phyloP scores from a whole-genome alignment of 2,797 vertebrate species.

The Vireo griseus region DNA sequence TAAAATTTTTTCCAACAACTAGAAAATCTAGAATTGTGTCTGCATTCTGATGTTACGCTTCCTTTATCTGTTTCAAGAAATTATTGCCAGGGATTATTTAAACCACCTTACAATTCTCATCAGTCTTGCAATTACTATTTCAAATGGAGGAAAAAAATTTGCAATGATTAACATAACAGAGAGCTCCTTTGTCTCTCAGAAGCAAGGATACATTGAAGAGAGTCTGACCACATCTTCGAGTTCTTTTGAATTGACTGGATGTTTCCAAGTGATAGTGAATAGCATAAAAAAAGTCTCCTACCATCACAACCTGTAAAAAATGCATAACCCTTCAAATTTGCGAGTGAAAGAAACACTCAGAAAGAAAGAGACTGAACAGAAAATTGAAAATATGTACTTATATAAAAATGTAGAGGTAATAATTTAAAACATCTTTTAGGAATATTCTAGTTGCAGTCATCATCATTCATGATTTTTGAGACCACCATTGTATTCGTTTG shows the following conservation, averaged over 20 bases:
- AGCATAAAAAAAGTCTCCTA: neutral
- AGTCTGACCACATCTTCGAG: neutral
- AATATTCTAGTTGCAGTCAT: neutral
- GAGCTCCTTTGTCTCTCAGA: neutral
- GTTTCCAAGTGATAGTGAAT: neutral
- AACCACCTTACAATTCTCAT: neutral
- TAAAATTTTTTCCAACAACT: neutral
- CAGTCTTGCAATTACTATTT: neutral
- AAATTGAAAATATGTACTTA: neutral
- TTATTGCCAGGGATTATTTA: neutral
- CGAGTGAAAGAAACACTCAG: neutral
- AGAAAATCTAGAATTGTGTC: neutral
- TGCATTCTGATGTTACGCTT: neutral
- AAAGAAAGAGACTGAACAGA: neutral
- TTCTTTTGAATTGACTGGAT: neutral
- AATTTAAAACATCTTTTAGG: neutral
- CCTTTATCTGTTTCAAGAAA: neutral
- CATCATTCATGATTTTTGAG: neutral
- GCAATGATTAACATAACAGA: neutral
- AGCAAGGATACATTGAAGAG: neutral
- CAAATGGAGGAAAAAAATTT: neutral
- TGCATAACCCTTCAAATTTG: neutral
- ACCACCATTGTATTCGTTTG: accelerated
- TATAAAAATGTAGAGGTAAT: neutral
- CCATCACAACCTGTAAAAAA: neutral